Evolutionary conservation across 2,888 invertebrate species (phyloP), one percentile per base, ranked within the genome.

Genomic region (Agrotis puta): DNA sequence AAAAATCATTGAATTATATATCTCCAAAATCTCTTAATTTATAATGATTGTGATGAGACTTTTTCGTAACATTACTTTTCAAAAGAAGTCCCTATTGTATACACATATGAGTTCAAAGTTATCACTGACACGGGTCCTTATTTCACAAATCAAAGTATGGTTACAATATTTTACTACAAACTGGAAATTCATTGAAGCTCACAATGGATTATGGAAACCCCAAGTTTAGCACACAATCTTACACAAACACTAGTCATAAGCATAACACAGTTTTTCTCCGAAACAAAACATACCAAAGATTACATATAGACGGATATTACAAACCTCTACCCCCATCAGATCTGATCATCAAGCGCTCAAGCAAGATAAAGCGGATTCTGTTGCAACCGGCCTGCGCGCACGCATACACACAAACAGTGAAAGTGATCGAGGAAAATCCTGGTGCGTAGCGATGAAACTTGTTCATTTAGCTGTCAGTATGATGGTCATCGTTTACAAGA

Each of bases 351-450:
- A 64, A 71, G 57, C 57, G 64, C 56, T 50, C 22, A 39, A 69
- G 53, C 57, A 27, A 63, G 64, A 77, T 68, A 47, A 58, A 70
- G 66, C 69, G 64, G 70, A 84, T 73, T 85, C 70, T 80, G 77
- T 84, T 85, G 85, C 72, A 65, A 73, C 62, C 48, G 65, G 76
- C 63, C 61, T 39, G 63, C 63, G 72, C 70, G 50, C 64, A 67
- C 72, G 69, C 81, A 77, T 65, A 73, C 72, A 39, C 39, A n/a
- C 65, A 22, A 59, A 50, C 65, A 84, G 88, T 88, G 88, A 88
- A 88, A 88, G 88, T 88, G 50, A 73, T 84, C 64, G 69, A 87
- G 88, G 88, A 88, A 88, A 88, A 88, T 88, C 88, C 88, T 86
- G 84, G 75, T 85, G 61, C 61, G 72, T 71, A 70, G 59, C 77